Evolutionary conservation across 2,113 vertebrate species (phyloP), one percentile per base, ranked within the genome.

Genomic region (Rhinopithecus roxellana): DNA sequence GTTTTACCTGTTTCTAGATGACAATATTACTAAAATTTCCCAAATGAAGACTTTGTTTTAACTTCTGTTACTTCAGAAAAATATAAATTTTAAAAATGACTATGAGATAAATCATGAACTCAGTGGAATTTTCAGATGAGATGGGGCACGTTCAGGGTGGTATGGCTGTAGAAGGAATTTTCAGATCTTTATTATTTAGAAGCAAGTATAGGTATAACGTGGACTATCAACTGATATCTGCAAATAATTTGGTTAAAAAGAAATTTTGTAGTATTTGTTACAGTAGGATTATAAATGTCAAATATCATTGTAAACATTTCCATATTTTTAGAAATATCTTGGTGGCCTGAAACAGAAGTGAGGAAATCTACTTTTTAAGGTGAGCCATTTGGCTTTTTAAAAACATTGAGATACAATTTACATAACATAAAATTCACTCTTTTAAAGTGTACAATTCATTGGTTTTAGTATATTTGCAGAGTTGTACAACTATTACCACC

Each of bases 141-240:
- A 20, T 55, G 52, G 52, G 18, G 52, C 6, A 2, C 6, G 6
- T 55, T 55, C 52, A 55, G 52, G 18, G 52, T 55, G 52, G 52
- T 55, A 55, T 55, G 52, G 18, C 52, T 55, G 52, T 52, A 55
- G 52, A 55, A 85, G 59, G 61, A 86, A 48, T 22, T 94, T 97
- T 74, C 67, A 93, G 48, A 52, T 55, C 72, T 90, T 95, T 80
- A 52, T 83, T 96, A 45, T 83, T 96, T 81, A 80, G 81, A 97
- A 64, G 45, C 72, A 96, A 70, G 64, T 95, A 80, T 80, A 95
- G 93, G 88, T 59, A 55, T 2, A 89, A 70, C 38, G 35, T 82
- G n/a, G 67, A 69, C 18, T 80, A 1, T 90, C 79, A 79, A n/a
- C n/a, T 88, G 61, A 61, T 89, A 74, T 22, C 52, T 85, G 12